Evolutionary conservation across 1,140 invertebrate genomes (phyloP), one percentile per base, ranked within the genome.

Genomic region (Thrips palmi): DNA sequence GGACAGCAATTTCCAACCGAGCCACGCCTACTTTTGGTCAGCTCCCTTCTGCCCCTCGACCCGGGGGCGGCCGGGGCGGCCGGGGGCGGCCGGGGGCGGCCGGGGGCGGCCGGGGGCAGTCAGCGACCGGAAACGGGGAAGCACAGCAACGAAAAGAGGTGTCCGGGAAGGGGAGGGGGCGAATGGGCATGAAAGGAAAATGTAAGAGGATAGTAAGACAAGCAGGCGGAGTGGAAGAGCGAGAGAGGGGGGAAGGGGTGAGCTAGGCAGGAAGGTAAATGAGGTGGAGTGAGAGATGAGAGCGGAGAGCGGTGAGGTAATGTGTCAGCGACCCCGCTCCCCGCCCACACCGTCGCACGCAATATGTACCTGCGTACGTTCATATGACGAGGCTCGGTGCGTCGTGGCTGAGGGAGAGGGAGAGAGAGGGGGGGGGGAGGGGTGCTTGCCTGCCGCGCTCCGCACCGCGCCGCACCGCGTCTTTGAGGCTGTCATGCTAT

Each of bases 281-380:
- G 31, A 42, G 39, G 43, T 34, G 36, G 41, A 40, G 40, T 37
- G 32, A 36, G 33, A 7, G 40, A 49, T 41, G 51, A 50, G 49
- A 49, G 40, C 49, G 47, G 48, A 45, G 45, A 47, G 47, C 43
- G 48, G 49, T 27, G 10, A 10, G n/a, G 25, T 27, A 27, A 27
- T 10, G 10, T 27, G 25, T 10, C 14, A 10, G 19, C 11, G 19
- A 11, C 18, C 33, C 23, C 33, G n/a, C 18, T 19, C 33, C 18
- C 23, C 33, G 19, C 33, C 23, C 33, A n/a, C 33, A n/a, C 33
- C 23, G 18, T 34, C 33, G 19, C 33, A 20, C 33, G 19, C 33
- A 20, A 17, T 34, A 17, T 34, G 18, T 17, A 17, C 23, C 18
- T 34, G 10, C 23, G 18, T 34, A 8, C 23, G 11, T 34, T 10